Evolutionary conservation across 2,113 vertebrate species (phyloP).

Genomic region (Phyllopteryx taeniolatus): DNA sequence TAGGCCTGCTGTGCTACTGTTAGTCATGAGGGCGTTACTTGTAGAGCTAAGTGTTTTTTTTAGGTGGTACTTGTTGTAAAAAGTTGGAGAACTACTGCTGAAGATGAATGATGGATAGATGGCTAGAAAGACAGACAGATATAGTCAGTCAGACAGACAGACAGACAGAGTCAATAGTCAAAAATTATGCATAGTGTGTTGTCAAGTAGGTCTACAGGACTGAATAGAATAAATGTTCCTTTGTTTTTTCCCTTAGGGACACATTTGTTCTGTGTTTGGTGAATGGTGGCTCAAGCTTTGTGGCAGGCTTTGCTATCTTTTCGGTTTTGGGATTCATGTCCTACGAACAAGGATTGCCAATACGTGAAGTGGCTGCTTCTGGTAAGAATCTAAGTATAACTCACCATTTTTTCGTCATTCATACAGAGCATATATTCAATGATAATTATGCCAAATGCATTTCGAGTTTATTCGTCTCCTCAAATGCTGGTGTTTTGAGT

Average conservation of each 20-base stretch:
- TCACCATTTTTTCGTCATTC: neutral
- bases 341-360: constrained; percentile 67
- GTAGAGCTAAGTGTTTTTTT: no score
- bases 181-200: neutral
- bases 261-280: constrained; percentile 68
- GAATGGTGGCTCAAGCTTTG: constrained; percentile 69
- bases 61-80: no score
- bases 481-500: neutral
- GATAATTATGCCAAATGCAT: neutral
- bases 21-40: no score
- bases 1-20: no score
- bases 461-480: neutral
- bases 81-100: no score
- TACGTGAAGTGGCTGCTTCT: constrained; percentile 70
- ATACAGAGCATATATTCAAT: neutral
- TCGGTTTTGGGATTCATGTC: constrained; percentile 75
- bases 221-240: neutral
- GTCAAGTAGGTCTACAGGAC: neutral
- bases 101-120: no score
- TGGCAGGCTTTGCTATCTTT: constrained; percentile 73
- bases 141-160: neutral
- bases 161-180: no score
- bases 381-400: constrained; percentile 41
- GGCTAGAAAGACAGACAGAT: no score
- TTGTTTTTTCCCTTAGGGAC: constrained; percentile 52